These are phyloP conservation scores for Nebria salina DNA, from an alignment of 2,888 invertebrate species.

Conservation along the genomic window DNA sequence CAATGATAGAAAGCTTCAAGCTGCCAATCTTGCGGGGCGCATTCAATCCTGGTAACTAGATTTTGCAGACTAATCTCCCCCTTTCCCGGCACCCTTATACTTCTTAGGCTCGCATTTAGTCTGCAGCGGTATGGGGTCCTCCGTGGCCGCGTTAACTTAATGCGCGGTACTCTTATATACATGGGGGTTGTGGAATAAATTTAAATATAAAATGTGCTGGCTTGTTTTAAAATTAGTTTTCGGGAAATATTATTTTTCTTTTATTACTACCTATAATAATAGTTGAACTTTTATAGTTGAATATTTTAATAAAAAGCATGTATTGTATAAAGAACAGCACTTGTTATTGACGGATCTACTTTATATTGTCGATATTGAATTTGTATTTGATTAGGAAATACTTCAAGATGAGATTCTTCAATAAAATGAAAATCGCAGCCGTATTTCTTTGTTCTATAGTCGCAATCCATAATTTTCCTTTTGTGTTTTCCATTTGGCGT, in stretches of 20 bases:
- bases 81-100: not conserved
- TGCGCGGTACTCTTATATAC: conserved; percentile 12
- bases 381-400: conserved; percentile 1
- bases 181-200: conserved; percentile 28
- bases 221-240: conserved; percentile 40
- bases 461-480: not conserved
- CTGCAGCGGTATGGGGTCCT: not conserved
- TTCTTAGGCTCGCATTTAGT: not conserved
- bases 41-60: conserved; percentile 44
- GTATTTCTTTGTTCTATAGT: not conserved
- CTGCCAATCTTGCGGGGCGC: conserved; percentile 38
- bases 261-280: not conserved
- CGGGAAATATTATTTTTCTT: conserved; percentile 24
- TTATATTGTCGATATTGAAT: not conserved
- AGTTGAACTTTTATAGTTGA: not conserved
- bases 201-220: conserved; percentile 38
- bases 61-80: conserved; percentile 22
- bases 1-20: conserved; percentile 32
- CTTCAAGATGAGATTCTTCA: not conserved
- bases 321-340: not conserved
- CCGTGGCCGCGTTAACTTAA: not conserved
- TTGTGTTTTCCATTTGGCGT: not conserved
- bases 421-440: not conserved
- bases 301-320: conserved; percentile 4
- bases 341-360: too few relatives aligned